Percentiles rank a stretch among this genome's conserved stretches.
These are phyloP conservation scores for Poeciliopsis prolifica DNA, from an alignment of 2,113 vertebrate genomes.

Conservation along the genomic window DNA sequence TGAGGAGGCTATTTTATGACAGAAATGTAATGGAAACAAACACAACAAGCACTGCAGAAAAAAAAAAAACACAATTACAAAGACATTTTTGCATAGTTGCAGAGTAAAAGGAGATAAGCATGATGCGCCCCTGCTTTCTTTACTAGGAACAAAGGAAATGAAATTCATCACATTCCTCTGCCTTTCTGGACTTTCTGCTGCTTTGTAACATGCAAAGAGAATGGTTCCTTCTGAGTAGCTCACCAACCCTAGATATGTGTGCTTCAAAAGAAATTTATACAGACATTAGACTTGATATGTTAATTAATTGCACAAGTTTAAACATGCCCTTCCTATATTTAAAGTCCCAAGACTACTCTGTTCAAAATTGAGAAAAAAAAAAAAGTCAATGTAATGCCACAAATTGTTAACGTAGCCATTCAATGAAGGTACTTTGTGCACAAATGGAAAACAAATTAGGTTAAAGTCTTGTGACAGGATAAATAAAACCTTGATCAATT, in stretches of 20 bases:
- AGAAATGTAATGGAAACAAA: conserved; percentile 67
- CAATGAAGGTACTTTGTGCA: conserved; percentile 68
- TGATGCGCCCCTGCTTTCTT: conserved; percentile 68
- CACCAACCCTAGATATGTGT: conserved; percentile 9
- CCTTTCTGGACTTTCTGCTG: conserved; percentile 35
- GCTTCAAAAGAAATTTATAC: conserved; percentile 36
- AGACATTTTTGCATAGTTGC: conserved; percentile 63
- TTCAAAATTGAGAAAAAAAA: conserved; percentile 13
- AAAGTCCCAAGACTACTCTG: conserved; percentile 37
- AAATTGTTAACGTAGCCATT: conserved; percentile 60
- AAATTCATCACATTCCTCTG: conserved; percentile 50
- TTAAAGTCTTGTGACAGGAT: conserved; percentile 72
- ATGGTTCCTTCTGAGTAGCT: conserved; percentile 24
- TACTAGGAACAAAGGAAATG: conserved; percentile 54
- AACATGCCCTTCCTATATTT: conserved; percentile 30
- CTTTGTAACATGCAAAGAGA: conserved; percentile 52
- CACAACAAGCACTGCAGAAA: conserved; percentile 51
- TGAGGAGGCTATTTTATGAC: conserved; percentile 65
- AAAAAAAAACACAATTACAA: conserved; percentile 73
- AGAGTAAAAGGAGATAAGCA: conserved; percentile 57
- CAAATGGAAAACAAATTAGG: conserved; percentile 73
- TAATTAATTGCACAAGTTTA: conserved; percentile 59
- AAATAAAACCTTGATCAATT: conserved; percentile 77
- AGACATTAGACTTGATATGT: conserved; percentile 61
- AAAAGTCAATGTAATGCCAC: conserved; percentile 15